Evolutionary conservation across 2,888 invertebrate genomes (phyloP), one percentile per base, ranked within the genome.

Genomic region (Drepana falcataria): DNA sequence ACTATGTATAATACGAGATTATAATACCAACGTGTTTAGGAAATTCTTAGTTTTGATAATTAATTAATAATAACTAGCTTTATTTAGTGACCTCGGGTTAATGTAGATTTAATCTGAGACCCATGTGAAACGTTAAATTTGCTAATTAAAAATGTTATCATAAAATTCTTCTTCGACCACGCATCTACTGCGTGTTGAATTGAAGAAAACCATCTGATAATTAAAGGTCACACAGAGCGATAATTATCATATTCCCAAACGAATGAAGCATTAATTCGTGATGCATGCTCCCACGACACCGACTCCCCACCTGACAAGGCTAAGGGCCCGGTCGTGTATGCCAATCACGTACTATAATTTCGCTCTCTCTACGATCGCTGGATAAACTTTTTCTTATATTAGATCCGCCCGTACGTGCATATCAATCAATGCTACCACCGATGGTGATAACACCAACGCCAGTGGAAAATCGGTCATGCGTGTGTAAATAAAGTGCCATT

Each of bases 241-340:
- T n/a, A 9, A 48, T 47, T 47, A 37, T 37, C 47, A 47, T n/a
- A 35, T 48, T 48, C 35, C 48, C n/a, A 9, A 35, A 48, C 9
- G 35, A 35, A 48, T 9, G 35, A 35, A 34, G 7, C 2, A 49
- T 6, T 21, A 35, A 35, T 49, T 48, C 53, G 44, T 7, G 44
- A 35, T 9, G 47, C 35, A 53, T 33, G 52, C 21, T 21, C 21
- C 21, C 21, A 21, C 21, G 21, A 21, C 21, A 21, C 40, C 40
- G 40, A 64, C 65, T 79, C 75, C 71, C 80, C 74, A 74, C 68
- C 70, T 72, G 76, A 44, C 44, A 44, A 9, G 63, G 71, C 57
- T 66, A 73, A 69, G 75, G 77, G 72, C 69, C 73, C 72, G 69
- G 68, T 80, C 77, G 79, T 82, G 80, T 75, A 69, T 68, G 72